Evolutionary conservation across 2,113 vertebrate genomes (phyloP).

Genomic region (Oreotrochilus melanogaster): DNA sequence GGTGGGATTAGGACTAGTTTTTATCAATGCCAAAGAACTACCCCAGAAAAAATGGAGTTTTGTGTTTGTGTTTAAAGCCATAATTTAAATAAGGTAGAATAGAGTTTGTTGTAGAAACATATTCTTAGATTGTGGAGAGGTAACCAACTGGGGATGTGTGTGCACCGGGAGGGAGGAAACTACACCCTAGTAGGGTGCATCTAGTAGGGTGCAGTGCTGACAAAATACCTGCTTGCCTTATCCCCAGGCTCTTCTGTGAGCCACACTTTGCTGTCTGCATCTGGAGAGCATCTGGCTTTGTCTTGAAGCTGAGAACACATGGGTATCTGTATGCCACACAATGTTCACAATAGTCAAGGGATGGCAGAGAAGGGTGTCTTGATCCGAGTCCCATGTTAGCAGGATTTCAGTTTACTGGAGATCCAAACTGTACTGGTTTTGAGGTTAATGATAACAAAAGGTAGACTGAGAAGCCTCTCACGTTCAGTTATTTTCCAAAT

Average conservation of each 20-base stretch:
- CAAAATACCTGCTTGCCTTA: neutral
- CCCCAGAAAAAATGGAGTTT: neutral
- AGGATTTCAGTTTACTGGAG: neutral
- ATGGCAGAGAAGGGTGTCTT: neutral
- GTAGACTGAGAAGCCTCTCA: neutral
- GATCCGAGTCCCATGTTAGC: neutral
- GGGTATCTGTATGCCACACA: rapidly evolving
- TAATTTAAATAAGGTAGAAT: neutral
- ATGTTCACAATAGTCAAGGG: rapidly evolving
- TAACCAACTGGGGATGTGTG: neutral
- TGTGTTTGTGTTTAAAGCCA: neutral
- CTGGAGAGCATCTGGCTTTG: neutral
- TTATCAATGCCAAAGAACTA: neutral
- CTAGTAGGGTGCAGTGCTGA: rapidly evolving
- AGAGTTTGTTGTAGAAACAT: neutral
- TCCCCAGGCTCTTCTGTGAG: neutral
- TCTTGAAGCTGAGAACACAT: rapidly evolving
- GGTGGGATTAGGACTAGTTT: neutral
- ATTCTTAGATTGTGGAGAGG: neutral
- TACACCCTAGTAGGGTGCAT: neutral
- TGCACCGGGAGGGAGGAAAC: neutral
- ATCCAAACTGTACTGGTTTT: neutral
- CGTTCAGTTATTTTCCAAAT: neutral
- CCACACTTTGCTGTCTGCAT: neutral
- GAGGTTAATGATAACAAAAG: neutral